Evolutionary conservation across 2,113 vertebrate genomes (phyloP).

Genomic region (Acanthochromis polyacanthus): DNA sequence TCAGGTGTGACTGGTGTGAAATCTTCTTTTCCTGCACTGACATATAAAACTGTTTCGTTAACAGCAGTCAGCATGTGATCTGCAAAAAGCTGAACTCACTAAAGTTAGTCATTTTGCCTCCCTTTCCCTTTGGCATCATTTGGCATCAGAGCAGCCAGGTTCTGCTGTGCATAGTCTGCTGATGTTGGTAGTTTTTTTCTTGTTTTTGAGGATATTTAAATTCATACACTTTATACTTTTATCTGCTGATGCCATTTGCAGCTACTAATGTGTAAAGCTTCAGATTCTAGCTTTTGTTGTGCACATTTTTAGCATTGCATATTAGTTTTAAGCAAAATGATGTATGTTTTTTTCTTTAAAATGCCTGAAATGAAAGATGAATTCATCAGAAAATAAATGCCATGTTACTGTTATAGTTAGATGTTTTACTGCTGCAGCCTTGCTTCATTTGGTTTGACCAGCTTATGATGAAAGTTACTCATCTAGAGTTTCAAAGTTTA

Average conservation of each 20-base stretch:
- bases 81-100: slow-evolving; percentile 2
- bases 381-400: neutral
- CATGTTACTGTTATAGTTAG: neutral
- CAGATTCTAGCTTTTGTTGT: neutral
- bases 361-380: neutral
- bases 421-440: neutral
- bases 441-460: no score
- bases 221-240: slow-evolving; percentile 1
- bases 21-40: slow-evolving; percentile 16
- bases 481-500: no score
- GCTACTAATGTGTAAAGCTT: neutral
- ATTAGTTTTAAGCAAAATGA: neutral
- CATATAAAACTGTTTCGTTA: slow-evolving; percentile 12
- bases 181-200: slow-evolving; percentile 4
- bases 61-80: neutral
- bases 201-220: slow-evolving; percentile 11
- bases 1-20: slow-evolving; percentile 23
- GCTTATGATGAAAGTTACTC: no score
- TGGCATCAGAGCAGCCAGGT: slow-evolving; percentile 10
- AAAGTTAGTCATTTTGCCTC: neutral
- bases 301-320: neutral
- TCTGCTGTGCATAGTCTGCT: slow-evolving; percentile 5
- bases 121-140: slow-evolving; percentile 13
- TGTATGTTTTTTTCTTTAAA: neutral
- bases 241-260: neutral